Evolutionary conservation across 2,888 invertebrate genomes (phyloP).

Genomic region (Anorthoa munda): DNA sequence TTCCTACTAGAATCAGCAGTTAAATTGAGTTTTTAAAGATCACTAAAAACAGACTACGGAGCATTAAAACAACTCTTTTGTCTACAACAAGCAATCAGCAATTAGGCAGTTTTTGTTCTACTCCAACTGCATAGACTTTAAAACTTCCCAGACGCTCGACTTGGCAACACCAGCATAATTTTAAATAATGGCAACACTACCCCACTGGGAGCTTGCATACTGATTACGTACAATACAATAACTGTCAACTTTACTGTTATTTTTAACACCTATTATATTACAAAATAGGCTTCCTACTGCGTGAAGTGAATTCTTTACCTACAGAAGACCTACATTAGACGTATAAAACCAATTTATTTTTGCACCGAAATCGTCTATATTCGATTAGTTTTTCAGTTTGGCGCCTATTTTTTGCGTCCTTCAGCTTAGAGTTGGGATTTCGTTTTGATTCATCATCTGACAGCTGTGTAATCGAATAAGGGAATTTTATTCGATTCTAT

Average conservation of each 20-base stretch:
- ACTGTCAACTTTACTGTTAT: constrained; percentile 63
- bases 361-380: constrained; percentile 24
- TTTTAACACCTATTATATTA: constrained; percentile 56
- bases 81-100: constrained; percentile 23
- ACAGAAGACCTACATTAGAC: constrained; percentile 8
- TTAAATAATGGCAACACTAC: constrained; percentile 47
- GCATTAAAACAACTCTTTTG: background rate
- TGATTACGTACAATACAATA: constrained; percentile 42
- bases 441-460: constrained; percentile 44
- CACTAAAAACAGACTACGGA: background rate
- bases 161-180: constrained; percentile 44
- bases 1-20: background rate
- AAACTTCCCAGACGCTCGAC: constrained; percentile 51
- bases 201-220: constrained; percentile 56
- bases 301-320: constrained; percentile 38
- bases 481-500: constrained; percentile 24
- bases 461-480: constrained; percentile 48
- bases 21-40: background rate
- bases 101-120: constrained; percentile 29
- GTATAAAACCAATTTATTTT: constrained; percentile 50
- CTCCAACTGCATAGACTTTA: constrained; percentile 8
- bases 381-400: constrained; percentile 41
- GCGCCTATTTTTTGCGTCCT: constrained; percentile 30
- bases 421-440: constrained; percentile 23
- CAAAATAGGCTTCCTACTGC: constrained; percentile 43